Conservation (phyloP, 2,113 vertebrate species). For the Ictidomys tridecemlineatus region DNA sequence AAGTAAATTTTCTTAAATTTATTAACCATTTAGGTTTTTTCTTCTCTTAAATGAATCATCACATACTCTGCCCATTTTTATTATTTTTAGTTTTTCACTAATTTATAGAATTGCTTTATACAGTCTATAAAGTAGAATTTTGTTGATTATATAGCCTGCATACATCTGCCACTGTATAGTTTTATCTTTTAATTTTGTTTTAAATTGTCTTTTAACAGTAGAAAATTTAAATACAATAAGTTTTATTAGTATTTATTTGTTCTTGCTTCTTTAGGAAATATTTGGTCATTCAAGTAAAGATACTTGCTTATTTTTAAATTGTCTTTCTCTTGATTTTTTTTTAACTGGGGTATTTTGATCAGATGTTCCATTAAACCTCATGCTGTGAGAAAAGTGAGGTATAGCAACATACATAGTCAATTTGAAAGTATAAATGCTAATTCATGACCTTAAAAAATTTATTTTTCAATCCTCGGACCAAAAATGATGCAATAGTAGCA, state of each 20-base stretch:
- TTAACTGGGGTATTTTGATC: too few species aligned
- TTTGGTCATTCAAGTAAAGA: neutral
- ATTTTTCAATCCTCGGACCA: too few species aligned
- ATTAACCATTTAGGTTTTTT: neutral
- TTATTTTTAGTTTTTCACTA: neutral
- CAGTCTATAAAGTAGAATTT: neutral
- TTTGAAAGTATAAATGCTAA: too few species aligned
- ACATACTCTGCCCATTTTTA: neutral
- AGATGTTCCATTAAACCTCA: too few species aligned
- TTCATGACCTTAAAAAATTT: too few species aligned
- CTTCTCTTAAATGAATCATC: neutral
- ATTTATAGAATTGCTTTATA: neutral
- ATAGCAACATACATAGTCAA: too few species aligned
- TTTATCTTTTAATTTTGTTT: neutral
- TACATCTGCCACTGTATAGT: too few species aligned
- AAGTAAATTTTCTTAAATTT: neutral
- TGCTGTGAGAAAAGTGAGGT: too few species aligned
- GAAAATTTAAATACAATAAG: neutral
- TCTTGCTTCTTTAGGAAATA: neutral
- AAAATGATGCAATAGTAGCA: too few species aligned
- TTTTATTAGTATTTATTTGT: neutral
- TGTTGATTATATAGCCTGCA: neutral
- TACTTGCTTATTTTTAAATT: too few species aligned
- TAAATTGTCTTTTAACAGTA: neutral
- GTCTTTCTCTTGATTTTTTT: too few species aligned